Base-by-base conservation (phyloP, 2,113 vertebrate genomes). In the Origma solitaria region DNA sequence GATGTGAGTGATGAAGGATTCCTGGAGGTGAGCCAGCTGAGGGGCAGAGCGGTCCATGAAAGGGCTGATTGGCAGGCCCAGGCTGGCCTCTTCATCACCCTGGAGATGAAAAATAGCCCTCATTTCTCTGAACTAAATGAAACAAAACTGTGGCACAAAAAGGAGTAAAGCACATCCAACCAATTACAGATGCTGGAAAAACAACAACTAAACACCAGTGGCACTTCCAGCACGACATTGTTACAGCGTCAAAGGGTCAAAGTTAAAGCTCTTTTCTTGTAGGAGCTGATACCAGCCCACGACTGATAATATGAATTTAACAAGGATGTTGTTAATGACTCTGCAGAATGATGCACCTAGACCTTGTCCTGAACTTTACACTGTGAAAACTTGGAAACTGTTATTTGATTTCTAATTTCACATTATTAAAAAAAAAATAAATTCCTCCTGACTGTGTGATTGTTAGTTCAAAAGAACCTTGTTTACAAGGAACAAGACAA, bases 1-100 rank as follows among this genome's bases (percentile, higher is more conserved):
- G 10, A 99, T 99, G 97, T 99, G 99, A 17, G 99, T 99, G 96
- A 99, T 99, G 97, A 99, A 99, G 20, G 99, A 99, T 84, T 99
- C 99, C 97, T 99, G 99, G 47, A 99, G 98, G 79, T 99, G 99
- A 81, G 99, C 99, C 96, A 99, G 87, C 97, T 99, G 99, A 2
- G 99, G 99, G 9, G 99, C 98, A 18, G 99, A 98, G 66, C 99
- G 98, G 96, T 99, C 99, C 99, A 99, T 99, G 97, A 99, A 99
- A 9, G 99, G 99, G 90, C 99, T 99, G 95, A 99, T 98, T 16
- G 99, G 99, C 82, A 99, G 98, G 19, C 99, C 99, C 31, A 99
- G 97, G 92, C 98, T 99, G 86, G 99, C 98, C 96, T 99, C 99
- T 92, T 99, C 99, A 64, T 99, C 99, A 1, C 99, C 99, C 99